phyloP scores from a whole-genome alignment of 2,888 invertebrate species.

The Myathropa florea region DNA sequence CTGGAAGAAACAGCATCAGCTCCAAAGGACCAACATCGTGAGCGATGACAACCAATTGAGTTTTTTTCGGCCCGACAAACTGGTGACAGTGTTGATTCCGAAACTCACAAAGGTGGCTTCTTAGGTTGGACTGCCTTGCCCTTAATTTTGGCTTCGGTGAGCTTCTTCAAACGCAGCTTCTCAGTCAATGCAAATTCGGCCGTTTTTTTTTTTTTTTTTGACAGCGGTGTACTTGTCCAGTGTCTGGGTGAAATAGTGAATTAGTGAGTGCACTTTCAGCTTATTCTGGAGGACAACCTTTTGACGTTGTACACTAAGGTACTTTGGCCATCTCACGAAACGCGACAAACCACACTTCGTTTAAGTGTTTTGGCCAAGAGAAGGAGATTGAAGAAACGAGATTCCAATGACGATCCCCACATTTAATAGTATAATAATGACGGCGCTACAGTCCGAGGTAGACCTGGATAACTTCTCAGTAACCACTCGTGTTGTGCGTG shows the following conservation, averaged over 20 bases:
- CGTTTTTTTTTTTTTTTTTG: slow-evolving; percentile 96
- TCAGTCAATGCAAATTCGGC: slow-evolving; percentile 96
- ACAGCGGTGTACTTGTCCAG: slow-evolving; percentile 98
- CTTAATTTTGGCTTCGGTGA: slow-evolving; percentile 93
- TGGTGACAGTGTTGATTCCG: slow-evolving; percentile 95
- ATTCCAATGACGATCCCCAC: too few relatives aligned
- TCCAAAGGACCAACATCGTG: slow-evolving; percentile 99
- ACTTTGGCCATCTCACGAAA: slow-evolving; percentile 99
- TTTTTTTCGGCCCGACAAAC: slow-evolving; percentile 98
- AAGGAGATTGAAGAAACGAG: too few relatives aligned
- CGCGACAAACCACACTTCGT: slow-evolving; percentile 98
- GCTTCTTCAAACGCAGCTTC: slow-evolving; percentile 93
- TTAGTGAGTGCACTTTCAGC: slow-evolving; percentile 98
- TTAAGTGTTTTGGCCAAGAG: slow-evolving; percentile 99
- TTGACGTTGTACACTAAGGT: slow-evolving; percentile 98
- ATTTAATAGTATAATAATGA: too few relatives aligned
- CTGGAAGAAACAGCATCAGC: slow-evolving; percentile 98
- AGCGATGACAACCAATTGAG: slow-evolving; percentile 98
- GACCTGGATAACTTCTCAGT: too few relatives aligned
- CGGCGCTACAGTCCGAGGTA: too few relatives aligned
- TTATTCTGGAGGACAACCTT: slow-evolving; percentile 97
- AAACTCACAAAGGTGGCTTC: slow-evolving; percentile 93
- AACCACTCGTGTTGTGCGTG: too few relatives aligned
- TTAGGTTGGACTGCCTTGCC: slow-evolving; percentile 96
- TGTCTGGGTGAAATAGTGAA: slow-evolving; percentile 98